Evolutionary conservation across 2,888 invertebrate genomes (phyloP), one percentile per base, ranked within the genome.

Genomic region (Mimachlamys varia): DNA sequence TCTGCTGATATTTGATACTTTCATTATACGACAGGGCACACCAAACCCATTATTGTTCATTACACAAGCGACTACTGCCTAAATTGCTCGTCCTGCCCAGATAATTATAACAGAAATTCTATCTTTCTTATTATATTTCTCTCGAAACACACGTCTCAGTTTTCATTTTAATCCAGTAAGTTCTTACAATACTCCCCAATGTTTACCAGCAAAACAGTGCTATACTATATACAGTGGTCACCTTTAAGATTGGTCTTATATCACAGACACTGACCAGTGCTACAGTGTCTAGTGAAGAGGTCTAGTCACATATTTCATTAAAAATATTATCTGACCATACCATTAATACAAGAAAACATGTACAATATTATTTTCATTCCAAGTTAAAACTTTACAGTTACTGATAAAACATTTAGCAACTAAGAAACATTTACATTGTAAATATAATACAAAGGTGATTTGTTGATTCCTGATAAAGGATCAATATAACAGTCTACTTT

Each of bases 71-170:
- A 76, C 76, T 76, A 76, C 76, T 76, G 13, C 33, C 15, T 22
- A 76, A 76, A 33, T 76, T 33, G 76, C 33, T 33, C 27, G 33
- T 76, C 22, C 33, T 7, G 33, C 33, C 76, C 76, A 15, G 76
- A 76, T 76, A 76, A 76, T 76, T 76, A 76, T 76, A 76, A 76
- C 76, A 27, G 76, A 76, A 76, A 76, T 76, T 76, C 76, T 15
- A 76, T 76, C 27, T 76, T 76, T 27, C 76, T 76, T 76, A 76
- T 76, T 76, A 76, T 76, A 76, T 76, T 76, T 76, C 76, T 76
- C 33, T 10, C 12, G 33, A 12, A 13, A 27, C 27, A 76, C 76
- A 27, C 33, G 76, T 76, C 12, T 76, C 76, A 27, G 12, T 76
- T 76, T 76, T 76, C 76, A 76, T 33, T 76, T 76, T 76, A 76